Evolutionary conservation across 2,113 vertebrate genomes (phyloP).

Genomic region (Passer domesticus): DNA sequence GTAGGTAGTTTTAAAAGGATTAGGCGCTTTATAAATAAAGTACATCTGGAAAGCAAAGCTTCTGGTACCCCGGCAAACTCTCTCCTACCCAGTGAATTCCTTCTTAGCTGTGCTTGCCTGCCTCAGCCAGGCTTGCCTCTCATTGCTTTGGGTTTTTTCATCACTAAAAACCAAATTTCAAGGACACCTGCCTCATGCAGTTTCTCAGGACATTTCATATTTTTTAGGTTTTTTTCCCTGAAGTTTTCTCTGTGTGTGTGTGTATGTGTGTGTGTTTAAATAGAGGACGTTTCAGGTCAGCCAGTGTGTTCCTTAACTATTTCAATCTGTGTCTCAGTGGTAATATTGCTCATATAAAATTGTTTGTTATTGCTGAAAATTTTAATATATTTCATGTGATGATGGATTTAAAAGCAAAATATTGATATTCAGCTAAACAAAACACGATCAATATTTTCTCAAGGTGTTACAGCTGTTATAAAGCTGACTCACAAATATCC

Average conservation of each 20-base stretch:
- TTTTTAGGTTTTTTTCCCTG: neutral
- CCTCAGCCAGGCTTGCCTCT: neutral
- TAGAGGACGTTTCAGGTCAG: constrained; percentile 62
- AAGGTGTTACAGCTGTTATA: constrained; percentile 63
- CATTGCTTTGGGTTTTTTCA: neutral
- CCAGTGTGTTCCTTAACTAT: constrained; percentile 60
- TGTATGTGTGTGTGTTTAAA: neutral
- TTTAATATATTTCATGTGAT: constrained; percentile 71
- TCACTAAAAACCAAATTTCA: neutral
- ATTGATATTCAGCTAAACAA: constrained; percentile 58
- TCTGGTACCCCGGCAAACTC: neutral
- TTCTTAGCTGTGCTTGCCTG: neutral
- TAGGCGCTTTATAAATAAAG: constrained; percentile 35
- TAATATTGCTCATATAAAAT: constrained; percentile 62
- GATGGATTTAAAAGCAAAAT: constrained; percentile 76
- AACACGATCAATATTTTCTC: constrained; percentile 46
- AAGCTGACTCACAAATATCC: constrained; percentile 42
- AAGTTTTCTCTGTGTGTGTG: neutral
- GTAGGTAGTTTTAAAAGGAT: constrained; percentile 54
- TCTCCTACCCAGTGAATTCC: neutral
- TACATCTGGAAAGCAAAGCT: constrained; percentile 41
- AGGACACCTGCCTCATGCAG: neutral
- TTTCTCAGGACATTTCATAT: constrained; percentile 11
- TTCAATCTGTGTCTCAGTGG: constrained; percentile 72
- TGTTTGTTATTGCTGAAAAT: constrained; percentile 72